Conservation (phyloP, 2,888 invertebrate species). For the Pycnomerus fuliginosus region DNA sequence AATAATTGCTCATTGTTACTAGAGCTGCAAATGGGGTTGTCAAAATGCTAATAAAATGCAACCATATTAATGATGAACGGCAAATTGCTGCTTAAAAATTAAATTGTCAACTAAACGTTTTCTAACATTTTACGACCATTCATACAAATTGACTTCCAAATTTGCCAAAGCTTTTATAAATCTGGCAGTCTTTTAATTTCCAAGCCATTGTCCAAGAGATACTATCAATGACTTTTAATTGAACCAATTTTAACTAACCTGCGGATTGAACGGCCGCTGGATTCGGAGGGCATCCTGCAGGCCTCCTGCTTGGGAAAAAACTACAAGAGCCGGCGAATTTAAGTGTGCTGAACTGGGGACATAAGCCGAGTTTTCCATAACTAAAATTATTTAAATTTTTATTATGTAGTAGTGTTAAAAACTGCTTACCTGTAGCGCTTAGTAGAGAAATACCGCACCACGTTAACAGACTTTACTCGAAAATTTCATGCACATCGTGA, state of each 20-base stretch:
- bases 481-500: conserved; percentile 33
- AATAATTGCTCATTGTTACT: conserved; percentile 22
- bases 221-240: conserved; percentile 30
- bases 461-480: conserved; percentile 25
- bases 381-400: conserved; percentile 27
- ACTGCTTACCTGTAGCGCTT: conserved; percentile 10
- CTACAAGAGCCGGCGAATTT: conserved; percentile 73
- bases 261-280: conserved; percentile 73
- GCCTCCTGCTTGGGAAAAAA: conserved; percentile 73
- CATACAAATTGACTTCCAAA: conserved; percentile 10
- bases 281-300: conserved; percentile 73
- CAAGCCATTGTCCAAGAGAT: conserved; percentile 45
- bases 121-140: no score
- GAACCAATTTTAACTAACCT: conserved; percentile 54
- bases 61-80: conserved; percentile 14
- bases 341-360: conserved; percentile 69
- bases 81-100: conserved; percentile 8
- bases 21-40: conserved; percentile 15
- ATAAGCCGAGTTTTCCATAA: conserved; percentile 76
- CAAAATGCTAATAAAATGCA: conserved; percentile 13
- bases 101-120: neutral
- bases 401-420: neutral
- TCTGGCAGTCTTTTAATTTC: conserved; percentile 13
- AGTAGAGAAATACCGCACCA: conserved; percentile 6
- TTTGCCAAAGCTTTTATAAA: conserved; percentile 16